These are phyloP conservation scores for Anhinga rufa DNA, from an alignment of 2,113 vertebrate genomes.

Conservation along the genomic window DNA sequence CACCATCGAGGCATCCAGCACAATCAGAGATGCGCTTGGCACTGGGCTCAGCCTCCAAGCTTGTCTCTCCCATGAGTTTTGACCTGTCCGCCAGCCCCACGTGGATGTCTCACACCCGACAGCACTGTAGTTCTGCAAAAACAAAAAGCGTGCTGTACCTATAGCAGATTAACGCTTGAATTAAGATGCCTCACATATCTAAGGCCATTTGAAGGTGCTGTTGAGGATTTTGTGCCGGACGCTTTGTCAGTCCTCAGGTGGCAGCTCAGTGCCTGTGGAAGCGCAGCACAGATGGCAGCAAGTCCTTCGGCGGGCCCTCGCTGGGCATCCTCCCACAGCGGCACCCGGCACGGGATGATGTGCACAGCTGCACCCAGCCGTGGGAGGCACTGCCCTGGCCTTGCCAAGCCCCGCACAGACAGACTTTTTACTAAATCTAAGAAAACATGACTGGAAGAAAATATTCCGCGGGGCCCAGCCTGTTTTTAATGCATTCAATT, in stretches of 20 bases:
- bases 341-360: accelerated
- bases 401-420: background rate
- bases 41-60: background rate
- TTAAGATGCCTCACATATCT: background rate
- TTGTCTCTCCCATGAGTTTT: background rate
- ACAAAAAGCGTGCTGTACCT: too few species aligned
- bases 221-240: background rate
- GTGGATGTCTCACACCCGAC: background rate
- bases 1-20: background rate
- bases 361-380: background rate
- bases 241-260: background rate
- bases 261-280: background rate
- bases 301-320: background rate
- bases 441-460: background rate
- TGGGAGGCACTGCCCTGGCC: background rate
- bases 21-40: background rate
- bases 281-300: accelerated
- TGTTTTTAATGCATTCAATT: background rate
- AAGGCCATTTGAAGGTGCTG: background rate
- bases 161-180: background rate
- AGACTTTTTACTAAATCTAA: background rate
- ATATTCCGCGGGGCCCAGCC: background rate
- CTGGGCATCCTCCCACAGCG: background rate
- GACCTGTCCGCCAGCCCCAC: background rate
- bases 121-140: background rate